Evolutionary conservation across 30 jellyfish, hydroid and myxozoan genomes (phyloP), one percentile per base, ranked within the genome.

Genomic region (Nemopilema nomurai): DNA sequence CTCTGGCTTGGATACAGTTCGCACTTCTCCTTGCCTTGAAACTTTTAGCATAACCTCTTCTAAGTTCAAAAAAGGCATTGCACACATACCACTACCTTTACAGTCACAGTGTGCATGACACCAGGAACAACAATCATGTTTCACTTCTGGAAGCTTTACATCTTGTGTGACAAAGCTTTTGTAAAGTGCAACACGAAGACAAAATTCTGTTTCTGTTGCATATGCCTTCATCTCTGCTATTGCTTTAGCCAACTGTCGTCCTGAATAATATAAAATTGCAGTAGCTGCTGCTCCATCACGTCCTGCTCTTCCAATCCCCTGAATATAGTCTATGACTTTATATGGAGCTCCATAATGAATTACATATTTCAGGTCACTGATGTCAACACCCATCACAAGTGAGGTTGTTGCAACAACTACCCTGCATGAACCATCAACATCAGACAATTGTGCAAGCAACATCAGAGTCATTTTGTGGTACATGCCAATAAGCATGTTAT

Each of bases 221-320:
- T 73, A 73, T 32, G 28, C 28, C 71, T 73, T 73, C 69, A 73
- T 73, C 3, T 73, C 83, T 73, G 83, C 27, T 22, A 30, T 29
- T 8, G 71, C 83, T 32, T 73, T 73, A 8, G 51, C 24, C 28
- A 73, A 17, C 31, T 73, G 83, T 7, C 49, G 83, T 8, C 83
- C 23, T 22, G 83, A 73, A 30, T 4, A 73, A 30, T 8, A 28
- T 18, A 73, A 69, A 22, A 73, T 8, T 6, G 67, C 83, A 29
- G 26, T 25, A 7, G 49, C 72, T 32, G 49, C 25, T 18, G 26
- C 29, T 33, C 49, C 25, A 33, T 75, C 85, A 31, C 85, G 52
- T 8, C 85, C 85, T 75, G 85, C 49, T 50, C 85, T 75, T 50
- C 85, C 85, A 18, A 75, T 75, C 19, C 85, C 85, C 49, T 73